These are phyloP conservation scores for Rattus rattus DNA, from an alignment of 2,113 vertebrate genomes.

Conservation along the genomic window DNA sequence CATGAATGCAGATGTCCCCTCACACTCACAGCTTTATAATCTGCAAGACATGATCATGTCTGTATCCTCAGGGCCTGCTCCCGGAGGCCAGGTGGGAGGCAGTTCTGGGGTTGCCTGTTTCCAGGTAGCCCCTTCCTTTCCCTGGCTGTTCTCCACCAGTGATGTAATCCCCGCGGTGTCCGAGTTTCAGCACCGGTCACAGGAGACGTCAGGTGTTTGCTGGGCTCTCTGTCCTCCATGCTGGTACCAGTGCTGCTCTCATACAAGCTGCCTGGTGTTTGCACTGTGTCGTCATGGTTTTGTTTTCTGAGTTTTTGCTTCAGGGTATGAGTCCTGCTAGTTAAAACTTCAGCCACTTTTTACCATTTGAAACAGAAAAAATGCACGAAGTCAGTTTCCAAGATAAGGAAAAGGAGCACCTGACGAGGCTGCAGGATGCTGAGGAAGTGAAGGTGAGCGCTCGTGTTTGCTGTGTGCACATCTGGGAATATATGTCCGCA, in stretches of 20 bases:
- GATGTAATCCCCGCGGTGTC: background rate
- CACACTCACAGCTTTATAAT: background rate
- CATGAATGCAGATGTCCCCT: background rate
- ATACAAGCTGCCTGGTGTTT: background rate
- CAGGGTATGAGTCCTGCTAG: background rate
- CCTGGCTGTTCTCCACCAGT: accelerated
- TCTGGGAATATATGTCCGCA: background rate
- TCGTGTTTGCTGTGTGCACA: accelerated
- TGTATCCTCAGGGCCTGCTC: background rate
- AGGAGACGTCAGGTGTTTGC: background rate
- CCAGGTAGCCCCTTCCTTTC: background rate
- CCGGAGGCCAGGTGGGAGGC: background rate
- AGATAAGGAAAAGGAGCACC: constrained; percentile 94
- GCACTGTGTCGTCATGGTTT: constrained; percentile 7
- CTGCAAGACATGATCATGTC: background rate
- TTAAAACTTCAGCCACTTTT: constrained; percentile 54
- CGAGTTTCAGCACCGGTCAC: background rate
- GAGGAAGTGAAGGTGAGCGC: constrained; percentile 92
- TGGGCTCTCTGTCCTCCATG: background rate
- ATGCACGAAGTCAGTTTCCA: constrained; percentile 93
- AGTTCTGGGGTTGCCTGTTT: background rate
- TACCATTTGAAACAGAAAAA: constrained; percentile 89
- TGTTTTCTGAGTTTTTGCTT: background rate
- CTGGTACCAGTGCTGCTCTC: background rate
- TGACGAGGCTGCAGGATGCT: constrained; percentile 91